These are phyloP conservation scores for Protosalanx chinensis DNA, from an alignment of 2,797 vertebrate genomes.

Conservation along the genomic window DNA sequence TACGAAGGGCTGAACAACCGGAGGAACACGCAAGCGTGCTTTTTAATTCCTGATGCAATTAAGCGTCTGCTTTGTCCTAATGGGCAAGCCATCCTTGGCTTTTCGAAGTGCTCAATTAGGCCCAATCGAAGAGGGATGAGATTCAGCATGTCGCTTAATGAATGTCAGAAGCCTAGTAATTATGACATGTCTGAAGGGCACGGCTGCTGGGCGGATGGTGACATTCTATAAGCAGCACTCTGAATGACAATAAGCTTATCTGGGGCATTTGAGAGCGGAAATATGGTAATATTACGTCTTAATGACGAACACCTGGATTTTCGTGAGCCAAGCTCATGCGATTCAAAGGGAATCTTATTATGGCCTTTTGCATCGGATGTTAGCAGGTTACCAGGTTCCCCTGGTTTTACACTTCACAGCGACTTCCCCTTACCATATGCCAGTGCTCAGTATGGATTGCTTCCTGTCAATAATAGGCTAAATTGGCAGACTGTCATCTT, in stretches of 20 bases:
- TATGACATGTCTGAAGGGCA: slow-evolving; percentile 59
- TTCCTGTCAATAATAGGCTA: slow-evolving; percentile 14
- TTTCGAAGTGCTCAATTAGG: slow-evolving; percentile 72
- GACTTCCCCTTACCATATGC: not conserved
- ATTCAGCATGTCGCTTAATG: slow-evolving; percentile 66
- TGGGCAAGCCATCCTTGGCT: slow-evolving; percentile 59
- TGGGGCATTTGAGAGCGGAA: slow-evolving; percentile 37
- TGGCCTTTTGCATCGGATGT: not conserved
- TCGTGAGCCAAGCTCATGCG: too few species aligned
- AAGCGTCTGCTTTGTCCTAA: slow-evolving; percentile 64
- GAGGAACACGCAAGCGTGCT: slow-evolving; percentile 18
- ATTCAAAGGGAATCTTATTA: not conserved
- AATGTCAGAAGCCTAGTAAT: slow-evolving; percentile 72
- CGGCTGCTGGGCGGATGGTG: slow-evolving; percentile 26
- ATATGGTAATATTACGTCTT: slow-evolving; percentile 37
- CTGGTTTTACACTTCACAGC: not conserved
- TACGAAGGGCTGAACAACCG: slow-evolving; percentile 48
- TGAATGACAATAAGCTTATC: slow-evolving; percentile 57
- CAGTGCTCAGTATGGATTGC: slow-evolving; percentile 4
- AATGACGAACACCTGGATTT: slow-evolving; percentile 20
- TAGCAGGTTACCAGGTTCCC: not conserved
- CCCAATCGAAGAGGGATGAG: slow-evolving; percentile 56
- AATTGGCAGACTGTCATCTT: slow-evolving; percentile 9
- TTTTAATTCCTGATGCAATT: slow-evolving; percentile 51
- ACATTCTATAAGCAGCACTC: not conserved